Evolutionary conservation across 2,113 vertebrate genomes (phyloP), one percentile per base, ranked within the genome.

Genomic region (Caranx ignobilis): DNA sequence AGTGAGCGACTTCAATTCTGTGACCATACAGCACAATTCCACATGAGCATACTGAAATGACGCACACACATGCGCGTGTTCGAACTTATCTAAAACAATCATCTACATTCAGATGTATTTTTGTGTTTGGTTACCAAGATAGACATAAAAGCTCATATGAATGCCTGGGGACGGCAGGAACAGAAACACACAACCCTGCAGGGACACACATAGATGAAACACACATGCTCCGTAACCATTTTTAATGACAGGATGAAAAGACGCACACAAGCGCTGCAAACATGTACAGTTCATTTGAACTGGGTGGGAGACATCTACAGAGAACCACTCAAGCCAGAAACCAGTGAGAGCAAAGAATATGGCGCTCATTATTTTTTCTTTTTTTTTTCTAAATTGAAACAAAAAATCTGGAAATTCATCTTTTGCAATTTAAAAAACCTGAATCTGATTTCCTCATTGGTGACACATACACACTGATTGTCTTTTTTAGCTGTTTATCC

Each of bases 21-120:
- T 72, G 67, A 81, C 45, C 75, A 52, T 64, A 31, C 16, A 66
- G 62, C 77, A 82, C 57, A 78, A 76, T 74, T 70, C 74, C 56
- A 68, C 12, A 56, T 56, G 54, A 60, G 39, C 18, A 34, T 18
- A 21, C 39, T 19, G 31, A 19, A 71, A 50, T 26, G 45, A 18
- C 19, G 26, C 6, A 55, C 65, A 62, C 64, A 50, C 35, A 69
- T 57, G 75, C 26, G 43, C n/a, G 59, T 2, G 6, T 7, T 15
- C 54, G 2, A 21, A 54, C 43, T 52, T 0, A 35, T 19, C 31
- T 45, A 43, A 63, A 34, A 48, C 18, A 16, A 50, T 11, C 13
- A 50, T 11, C 13, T 41, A 43, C n/a, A 26, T 11, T 15, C 12
- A 11, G 6, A 50, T 41, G 37, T 48, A 50, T 47, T 73, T 39